Conservation (phyloP, 2,797 vertebrate genomes). For the Pteronotus mesoamericanus region DNA sequence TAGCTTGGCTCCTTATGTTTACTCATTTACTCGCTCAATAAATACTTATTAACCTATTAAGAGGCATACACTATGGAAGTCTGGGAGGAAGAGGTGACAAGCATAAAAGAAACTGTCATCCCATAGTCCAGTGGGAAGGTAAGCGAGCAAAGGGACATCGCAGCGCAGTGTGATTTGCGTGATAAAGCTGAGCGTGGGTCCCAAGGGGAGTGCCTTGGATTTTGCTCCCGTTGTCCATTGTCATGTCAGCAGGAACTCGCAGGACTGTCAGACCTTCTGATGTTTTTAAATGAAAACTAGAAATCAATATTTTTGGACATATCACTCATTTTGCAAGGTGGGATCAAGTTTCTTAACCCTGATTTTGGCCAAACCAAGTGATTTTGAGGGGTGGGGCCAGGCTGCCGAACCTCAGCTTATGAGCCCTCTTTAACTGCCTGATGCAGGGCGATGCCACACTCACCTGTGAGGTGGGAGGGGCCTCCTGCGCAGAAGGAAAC, state of each 20-base stretch:
- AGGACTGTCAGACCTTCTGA: not conserved
- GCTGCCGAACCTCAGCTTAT: not conserved
- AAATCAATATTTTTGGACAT: not conserved
- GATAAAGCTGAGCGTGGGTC: not conserved
- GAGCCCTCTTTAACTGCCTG: not conserved
- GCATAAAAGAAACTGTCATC: not conserved
- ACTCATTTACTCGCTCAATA: not conserved
- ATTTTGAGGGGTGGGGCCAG: not conserved
- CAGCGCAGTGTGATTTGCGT: too few relatives aligned
- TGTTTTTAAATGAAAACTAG: not conserved
- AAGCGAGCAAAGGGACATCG: not conserved
- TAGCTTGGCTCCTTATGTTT: not conserved
- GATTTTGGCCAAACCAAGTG: not conserved
- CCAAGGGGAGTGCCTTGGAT: too few relatives aligned
- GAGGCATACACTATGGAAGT: not conserved
- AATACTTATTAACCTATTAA: not conserved
- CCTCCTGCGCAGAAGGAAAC: not conserved
- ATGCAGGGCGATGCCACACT: not conserved
- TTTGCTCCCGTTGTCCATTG: not conserved
- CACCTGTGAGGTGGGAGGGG: not conserved
- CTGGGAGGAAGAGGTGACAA: too few relatives aligned
- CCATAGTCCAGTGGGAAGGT: not conserved
- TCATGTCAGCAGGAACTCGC: not conserved
- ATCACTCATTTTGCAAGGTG: not conserved
- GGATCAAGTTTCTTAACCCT: not conserved